Base-by-base conservation (phyloP, 30 jellyfish, hydroid and myxozoan genomes). In the Chironex yamaguchii region DNA sequence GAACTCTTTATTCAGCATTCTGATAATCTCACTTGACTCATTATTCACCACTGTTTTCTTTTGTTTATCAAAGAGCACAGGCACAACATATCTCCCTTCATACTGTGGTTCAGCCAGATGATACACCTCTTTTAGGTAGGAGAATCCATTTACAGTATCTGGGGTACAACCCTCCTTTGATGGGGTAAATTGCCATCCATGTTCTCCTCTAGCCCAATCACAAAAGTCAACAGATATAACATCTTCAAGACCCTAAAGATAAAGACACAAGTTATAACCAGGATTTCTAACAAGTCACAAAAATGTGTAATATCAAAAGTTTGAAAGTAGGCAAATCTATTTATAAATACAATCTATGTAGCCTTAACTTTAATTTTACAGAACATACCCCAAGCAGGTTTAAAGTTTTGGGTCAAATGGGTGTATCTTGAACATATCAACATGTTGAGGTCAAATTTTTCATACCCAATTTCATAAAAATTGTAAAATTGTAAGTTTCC, bases 161-260 rank as follows among this genome's bases (percentile, higher is more conserved):
- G 85, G 71, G 29, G 96, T 81, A 70, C 94, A 83, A 42, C 67
- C 94, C 13, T 62, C 74, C 26, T 77, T 62, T 23, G 72, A 96
- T 13, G 97, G 96, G 2, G 94, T 48, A 82, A 92, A 92, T 34
- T 67, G 33, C 97, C 96, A 92, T 12, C 97, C 95, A 35, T 78
- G 79, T 23, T 36, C 72, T 30, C 85, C 49, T 25, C 54, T 78
- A 51, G 31, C 65, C 32, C 52, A 86, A 80, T 54, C 29, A 26
- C 70, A 62, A 26, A 72, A 79, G 80, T 92, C 94, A 62, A 86
- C 27, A 1, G 98, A 36, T 2, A 92, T 71, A 0, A 81, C 96
- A 66, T 92, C 92, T 51, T 92, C 95, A 29, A 92, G 73, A 13
- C 97, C 97, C 67, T n/a, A n/a, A n/a, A n/a, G n/a, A n/a, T n/a